phyloP scores from a whole-genome alignment of 2,888 invertebrate genomes.

The Trissonchulus sp. region DNA sequence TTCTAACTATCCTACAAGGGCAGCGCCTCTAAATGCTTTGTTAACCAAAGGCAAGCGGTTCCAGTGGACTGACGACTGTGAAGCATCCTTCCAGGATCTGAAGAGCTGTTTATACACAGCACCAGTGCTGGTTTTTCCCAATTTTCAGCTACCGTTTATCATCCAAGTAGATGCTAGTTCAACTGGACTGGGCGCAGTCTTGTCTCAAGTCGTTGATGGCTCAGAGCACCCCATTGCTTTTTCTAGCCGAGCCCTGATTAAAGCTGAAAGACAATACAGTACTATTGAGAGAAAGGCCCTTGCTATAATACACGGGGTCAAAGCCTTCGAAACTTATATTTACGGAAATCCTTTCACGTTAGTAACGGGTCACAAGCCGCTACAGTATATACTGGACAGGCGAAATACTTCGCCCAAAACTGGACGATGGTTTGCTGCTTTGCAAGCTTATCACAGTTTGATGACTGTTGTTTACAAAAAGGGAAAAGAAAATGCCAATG shows the following conservation, averaged over 20 bases:
- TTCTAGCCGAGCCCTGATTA: constrained; percentile 27
- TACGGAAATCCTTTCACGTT: background rate
- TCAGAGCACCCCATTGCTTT: constrained; percentile 29
- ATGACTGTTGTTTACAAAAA: background rate
- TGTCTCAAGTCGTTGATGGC: no score
- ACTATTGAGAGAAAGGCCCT: constrained; percentile 33
- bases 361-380: constrained; percentile 29
- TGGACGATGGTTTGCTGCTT: background rate
- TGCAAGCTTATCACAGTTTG: constrained; percentile 15
- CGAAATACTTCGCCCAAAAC: background rate
- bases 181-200: no score
- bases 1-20: no score
- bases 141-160: constrained; percentile 15
- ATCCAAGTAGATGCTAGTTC: constrained; percentile 23
- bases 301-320: constrained; percentile 34
- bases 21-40: no score
- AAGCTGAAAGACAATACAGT: constrained; percentile 32
- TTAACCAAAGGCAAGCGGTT: no score
- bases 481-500: constrained; percentile 17
- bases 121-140: constrained; percentile 17
- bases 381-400: constrained; percentile 21
- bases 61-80: no score
- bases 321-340: constrained; percentile 25
- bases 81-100: background rate
- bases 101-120: constrained; percentile 1